Conservation (phyloP, 2,113 vertebrate species). For the Anarhynchus alexandrinus region DNA sequence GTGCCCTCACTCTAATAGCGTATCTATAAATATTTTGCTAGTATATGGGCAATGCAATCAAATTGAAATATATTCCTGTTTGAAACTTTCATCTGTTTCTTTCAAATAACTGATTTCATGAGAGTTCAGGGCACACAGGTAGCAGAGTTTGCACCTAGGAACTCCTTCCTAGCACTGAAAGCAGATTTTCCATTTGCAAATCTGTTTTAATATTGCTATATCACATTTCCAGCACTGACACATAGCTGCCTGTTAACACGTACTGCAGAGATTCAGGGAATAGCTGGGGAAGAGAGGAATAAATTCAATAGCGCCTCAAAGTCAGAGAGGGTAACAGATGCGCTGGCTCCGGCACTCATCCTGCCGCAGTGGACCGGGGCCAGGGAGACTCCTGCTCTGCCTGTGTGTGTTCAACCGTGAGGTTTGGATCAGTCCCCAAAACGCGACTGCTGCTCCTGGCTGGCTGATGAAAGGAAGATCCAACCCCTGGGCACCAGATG, state of each 20-base stretch:
- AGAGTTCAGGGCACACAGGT: background rate
- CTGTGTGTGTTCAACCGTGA: background rate
- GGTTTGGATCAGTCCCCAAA: background rate
- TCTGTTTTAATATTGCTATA: background rate
- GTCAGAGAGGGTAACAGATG: slow-evolving; percentile 6
- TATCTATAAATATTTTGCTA: background rate
- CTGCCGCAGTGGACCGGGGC: background rate
- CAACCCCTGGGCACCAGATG: background rate
- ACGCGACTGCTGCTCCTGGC: background rate
- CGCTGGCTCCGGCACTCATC: background rate
- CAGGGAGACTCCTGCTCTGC: background rate
- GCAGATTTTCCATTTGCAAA: background rate
- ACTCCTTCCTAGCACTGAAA: background rate
- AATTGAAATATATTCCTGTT: background rate
- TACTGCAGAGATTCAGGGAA: background rate
- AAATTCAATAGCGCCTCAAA: background rate
- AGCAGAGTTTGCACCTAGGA: background rate
- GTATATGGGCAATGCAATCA: background rate
- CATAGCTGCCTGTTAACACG: background rate
- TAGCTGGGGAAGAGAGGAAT: background rate
- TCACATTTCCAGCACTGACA: rapidly evolving
- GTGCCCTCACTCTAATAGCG: background rate
- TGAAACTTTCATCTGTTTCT: background rate
- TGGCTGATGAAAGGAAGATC: background rate
- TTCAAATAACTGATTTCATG: background rate